Evolutionary conservation across 2,113 vertebrate species (phyloP).

Genomic region (Mirza zaza): DNA sequence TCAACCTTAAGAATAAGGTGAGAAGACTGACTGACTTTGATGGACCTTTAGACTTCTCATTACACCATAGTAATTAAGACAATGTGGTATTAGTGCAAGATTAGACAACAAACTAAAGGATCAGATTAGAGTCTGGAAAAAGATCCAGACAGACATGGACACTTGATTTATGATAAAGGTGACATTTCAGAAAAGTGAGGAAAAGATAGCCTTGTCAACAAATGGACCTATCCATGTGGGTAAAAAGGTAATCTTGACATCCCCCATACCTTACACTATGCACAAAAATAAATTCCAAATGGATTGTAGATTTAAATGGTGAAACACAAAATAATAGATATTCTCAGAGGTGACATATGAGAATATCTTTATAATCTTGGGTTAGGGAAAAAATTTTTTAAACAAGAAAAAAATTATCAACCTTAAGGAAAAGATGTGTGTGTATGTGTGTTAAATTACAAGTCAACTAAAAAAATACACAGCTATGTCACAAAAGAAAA

Average conservation of each 20-base stretch:
- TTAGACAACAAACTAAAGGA: not conserved
- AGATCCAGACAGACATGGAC: not conserved
- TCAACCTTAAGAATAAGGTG: not conserved
- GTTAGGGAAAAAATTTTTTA: not conserved
- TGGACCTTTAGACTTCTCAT: not conserved
- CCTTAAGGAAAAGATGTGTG: not conserved
- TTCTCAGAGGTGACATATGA: not conserved
- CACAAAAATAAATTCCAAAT: not conserved
- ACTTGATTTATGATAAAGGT: not conserved
- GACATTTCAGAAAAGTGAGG: not conserved
- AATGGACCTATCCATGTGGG: not conserved
- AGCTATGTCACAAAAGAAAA: not conserved
- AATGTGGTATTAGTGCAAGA: not conserved
- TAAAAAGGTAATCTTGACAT: not conserved
- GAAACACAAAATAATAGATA: not conserved
- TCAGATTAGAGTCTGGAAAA: not conserved
- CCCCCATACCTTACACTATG: not conserved
- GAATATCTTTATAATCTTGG: not conserved
- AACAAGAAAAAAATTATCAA: not conserved
- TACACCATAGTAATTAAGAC: not conserved
- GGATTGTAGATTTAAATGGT: not conserved
- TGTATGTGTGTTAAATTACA: not conserved
- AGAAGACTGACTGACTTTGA: not conserved
- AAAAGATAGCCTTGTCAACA: not conserved
- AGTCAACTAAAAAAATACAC: not conserved